Conservation (phyloP, 1,140 invertebrate species). For the Plodia interpunctella region DNA sequence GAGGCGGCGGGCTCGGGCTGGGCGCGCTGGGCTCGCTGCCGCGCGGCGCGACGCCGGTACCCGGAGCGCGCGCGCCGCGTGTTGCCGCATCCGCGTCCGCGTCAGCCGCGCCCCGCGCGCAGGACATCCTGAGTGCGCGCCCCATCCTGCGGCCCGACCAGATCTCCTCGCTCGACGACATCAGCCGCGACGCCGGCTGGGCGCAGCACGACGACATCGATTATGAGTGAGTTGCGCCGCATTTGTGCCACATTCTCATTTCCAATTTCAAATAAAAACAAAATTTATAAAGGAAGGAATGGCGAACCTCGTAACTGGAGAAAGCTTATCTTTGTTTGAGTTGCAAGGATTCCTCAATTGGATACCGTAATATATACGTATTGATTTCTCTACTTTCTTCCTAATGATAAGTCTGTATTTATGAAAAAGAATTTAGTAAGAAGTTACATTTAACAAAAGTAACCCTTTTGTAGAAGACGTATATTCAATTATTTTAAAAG, state of each 20-base stretch:
- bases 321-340: no score
- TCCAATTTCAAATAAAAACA: background rate
- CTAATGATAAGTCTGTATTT: no score
- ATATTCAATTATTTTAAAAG: no score
- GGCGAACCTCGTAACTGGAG: no score
- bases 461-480: no score
- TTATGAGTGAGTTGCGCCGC: slow-evolving; percentile 83
- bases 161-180: slow-evolving; percentile 93
- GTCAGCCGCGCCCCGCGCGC: slow-evolving; percentile 57
- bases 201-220: slow-evolving; percentile 94
- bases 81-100: slow-evolving; percentile 35
- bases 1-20: slow-evolving; percentile 58
- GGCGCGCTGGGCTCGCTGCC: slow-evolving; percentile 55
- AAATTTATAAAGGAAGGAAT: no score
- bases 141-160: slow-evolving; percentile 96
- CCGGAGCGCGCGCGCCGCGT: slow-evolving; percentile 28
- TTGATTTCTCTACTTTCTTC: no score
- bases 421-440: no score
- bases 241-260: no score
- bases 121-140: slow-evolving; percentile 68
- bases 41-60: slow-evolving; percentile 34
- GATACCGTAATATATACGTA: no score
- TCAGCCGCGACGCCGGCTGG: slow-evolving; percentile 93
- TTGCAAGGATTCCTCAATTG: no score
- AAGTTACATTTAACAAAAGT: no score